These are phyloP conservation scores for Seriola dumerili DNA, from an alignment of 2,113 vertebrate genomes.

Conservation along the genomic window DNA sequence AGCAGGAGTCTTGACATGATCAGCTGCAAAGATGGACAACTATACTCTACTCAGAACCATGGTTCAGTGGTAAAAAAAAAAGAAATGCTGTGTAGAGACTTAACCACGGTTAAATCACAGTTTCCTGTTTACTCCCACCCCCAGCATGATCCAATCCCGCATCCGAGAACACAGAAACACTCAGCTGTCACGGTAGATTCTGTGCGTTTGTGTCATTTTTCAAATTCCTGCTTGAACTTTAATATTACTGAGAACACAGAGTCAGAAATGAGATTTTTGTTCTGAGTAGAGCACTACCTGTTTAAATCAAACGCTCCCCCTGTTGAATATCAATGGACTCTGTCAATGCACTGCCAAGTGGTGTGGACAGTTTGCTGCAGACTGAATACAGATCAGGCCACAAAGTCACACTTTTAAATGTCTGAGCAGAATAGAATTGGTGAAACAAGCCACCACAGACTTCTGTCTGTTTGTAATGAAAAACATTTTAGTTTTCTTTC, in stretches of 20 bases:
- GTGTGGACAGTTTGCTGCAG: conserved; percentile 17
- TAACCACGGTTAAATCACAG: conserved; percentile 22
- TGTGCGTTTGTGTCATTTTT: conserved; percentile 35
- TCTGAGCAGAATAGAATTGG: neutral
- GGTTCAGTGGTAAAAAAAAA: conserved; percentile 6
- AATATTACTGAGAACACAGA: conserved; percentile 37
- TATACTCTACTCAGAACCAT: neutral
- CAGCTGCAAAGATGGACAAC: conserved; percentile 42
- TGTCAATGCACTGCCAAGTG: conserved; percentile 17
- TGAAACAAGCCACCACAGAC: neutral
- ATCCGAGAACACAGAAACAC: conserved; percentile 13
- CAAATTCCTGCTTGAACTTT: conserved; percentile 27
- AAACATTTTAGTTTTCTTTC: neutral
- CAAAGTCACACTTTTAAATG: conserved; percentile 24
- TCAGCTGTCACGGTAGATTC: conserved; percentile 19
- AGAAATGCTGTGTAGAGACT: neutral
- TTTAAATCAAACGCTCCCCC: conserved; percentile 55
- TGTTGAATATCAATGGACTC: conserved; percentile 63
- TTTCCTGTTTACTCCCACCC: conserved; percentile 13
- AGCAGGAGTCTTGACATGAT: conserved; percentile 41
- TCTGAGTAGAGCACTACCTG: conserved; percentile 40
- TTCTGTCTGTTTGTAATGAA: neutral
- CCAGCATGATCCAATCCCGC: neutral
- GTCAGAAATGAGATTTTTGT: conserved; percentile 53
- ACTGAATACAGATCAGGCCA: conserved; percentile 62